Percentiles rank a stretch among this genome's conserved stretches.
Evolutionary conservation across 1,140 invertebrate species (phyloP).

Genomic region (Drosophila aff.): DNA sequence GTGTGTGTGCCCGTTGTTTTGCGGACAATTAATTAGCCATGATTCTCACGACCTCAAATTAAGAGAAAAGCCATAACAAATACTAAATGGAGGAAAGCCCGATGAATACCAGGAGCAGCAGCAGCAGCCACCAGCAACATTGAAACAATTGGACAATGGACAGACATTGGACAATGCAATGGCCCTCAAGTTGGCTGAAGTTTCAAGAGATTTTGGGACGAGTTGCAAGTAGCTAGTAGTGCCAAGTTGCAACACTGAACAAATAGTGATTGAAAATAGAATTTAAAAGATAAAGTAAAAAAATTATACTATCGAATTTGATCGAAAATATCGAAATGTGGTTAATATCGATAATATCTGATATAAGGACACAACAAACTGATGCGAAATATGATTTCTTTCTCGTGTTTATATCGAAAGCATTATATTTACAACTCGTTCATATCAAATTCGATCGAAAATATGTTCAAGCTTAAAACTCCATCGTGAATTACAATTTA

Average conservation of each 20-base stretch:
- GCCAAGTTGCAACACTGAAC: constrained; percentile 3
- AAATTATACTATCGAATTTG: not conserved
- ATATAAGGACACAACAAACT: too few relatives aligned
- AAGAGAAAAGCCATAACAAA: constrained; percentile 82
- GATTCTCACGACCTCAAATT: constrained; percentile 85
- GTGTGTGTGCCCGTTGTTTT: constrained; percentile 35
- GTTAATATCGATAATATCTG: not conserved
- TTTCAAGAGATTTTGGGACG: constrained; percentile 22
- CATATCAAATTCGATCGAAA: too few relatives aligned
- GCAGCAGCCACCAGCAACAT: constrained; percentile 14
- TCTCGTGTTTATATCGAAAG: too few relatives aligned
- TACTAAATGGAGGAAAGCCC: constrained; percentile 71
- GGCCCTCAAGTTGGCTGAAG: constrained; percentile 35
- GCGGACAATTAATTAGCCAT: constrained; percentile 83
- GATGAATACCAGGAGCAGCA: constrained; percentile 24
- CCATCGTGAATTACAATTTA: not conserved
- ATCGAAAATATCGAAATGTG: not conserved
- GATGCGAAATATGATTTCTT: too few relatives aligned
- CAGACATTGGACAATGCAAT: constrained; percentile 52
- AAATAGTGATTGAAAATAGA: too few relatives aligned
- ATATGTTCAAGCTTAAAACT: not conserved
- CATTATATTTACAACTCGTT: too few relatives aligned
- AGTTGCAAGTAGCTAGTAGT: constrained; percentile 21
- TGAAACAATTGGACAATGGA: constrained; percentile 37
- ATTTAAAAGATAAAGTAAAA: not conserved